phyloP scores from a whole-genome alignment of 1,140 invertebrate species.

The Solen grandis region DNA sequence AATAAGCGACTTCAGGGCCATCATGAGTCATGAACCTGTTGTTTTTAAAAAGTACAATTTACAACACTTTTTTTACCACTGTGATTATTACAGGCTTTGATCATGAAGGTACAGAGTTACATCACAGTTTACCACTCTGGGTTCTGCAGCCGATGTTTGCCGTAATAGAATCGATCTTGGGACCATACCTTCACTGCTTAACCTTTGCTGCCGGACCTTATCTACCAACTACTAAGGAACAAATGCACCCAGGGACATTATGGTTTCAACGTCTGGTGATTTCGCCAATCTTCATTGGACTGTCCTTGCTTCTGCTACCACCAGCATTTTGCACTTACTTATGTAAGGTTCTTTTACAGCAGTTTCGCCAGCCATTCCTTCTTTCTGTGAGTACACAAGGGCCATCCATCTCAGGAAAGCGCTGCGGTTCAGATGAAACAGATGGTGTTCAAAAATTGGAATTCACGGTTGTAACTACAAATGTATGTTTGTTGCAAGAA shows the following conservation, averaged over 20 bases:
- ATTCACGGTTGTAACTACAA: constrained; percentile 64
- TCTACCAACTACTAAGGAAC: constrained; percentile 61
- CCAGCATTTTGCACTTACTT: constrained; percentile 57
- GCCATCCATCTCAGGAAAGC: not conserved
- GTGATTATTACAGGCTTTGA: too few relatives aligned
- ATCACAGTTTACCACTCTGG: too few relatives aligned
- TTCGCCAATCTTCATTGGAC: constrained; percentile 44
- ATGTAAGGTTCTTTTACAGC: constrained; percentile 60
- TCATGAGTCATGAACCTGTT: too few relatives aligned
- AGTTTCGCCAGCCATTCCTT: constrained; percentile 59
- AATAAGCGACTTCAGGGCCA: too few relatives aligned
- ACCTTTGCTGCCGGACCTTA: constrained; percentile 44
- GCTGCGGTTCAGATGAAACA: not conserved
- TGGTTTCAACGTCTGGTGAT: constrained; percentile 37
- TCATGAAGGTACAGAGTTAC: too few relatives aligned
- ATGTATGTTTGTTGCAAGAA: constrained; percentile 73
- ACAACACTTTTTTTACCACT: too few relatives aligned
- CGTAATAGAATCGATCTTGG: constrained; percentile 32
- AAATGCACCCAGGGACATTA: constrained; percentile 13
- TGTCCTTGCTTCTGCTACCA: constrained; percentile 55
- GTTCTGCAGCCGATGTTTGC: too few relatives aligned
- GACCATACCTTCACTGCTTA: constrained; percentile 38
- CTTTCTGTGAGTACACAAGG: constrained; percentile 11
- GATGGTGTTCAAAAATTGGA: constrained; percentile 6
- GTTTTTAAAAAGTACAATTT: too few relatives aligned